These are phyloP conservation scores for Nesidiocoris tenuis DNA, from an alignment of 2,888 invertebrate genomes.

Conservation along the genomic window DNA sequence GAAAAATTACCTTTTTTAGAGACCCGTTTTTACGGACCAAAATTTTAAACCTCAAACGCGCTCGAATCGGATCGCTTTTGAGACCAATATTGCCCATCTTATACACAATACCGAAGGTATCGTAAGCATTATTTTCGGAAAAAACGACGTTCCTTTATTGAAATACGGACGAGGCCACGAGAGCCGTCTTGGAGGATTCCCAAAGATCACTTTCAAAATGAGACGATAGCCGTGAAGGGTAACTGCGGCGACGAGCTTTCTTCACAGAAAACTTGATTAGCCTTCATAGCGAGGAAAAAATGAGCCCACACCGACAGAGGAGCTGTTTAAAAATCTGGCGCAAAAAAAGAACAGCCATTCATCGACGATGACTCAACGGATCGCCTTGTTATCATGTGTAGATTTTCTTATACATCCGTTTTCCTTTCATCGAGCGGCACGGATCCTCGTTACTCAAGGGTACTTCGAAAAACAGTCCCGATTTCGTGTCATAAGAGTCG, in stretches of 20 bases:
- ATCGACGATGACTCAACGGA: conserved; percentile 26
- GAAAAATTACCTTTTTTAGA: too few species aligned
- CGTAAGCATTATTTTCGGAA: too few species aligned
- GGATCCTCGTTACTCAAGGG: conserved; percentile 37
- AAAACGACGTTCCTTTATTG: too few species aligned
- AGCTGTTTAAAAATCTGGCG: background rate
- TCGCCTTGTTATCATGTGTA: conserved; percentile 29
- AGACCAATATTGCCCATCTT: too few species aligned
- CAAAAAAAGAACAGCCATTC: background rate
- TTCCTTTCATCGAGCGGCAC: conserved; percentile 26
- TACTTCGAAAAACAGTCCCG: too few species aligned
- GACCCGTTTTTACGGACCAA: too few species aligned
- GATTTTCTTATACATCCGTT: conserved; percentile 30
- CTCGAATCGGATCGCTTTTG: too few species aligned
- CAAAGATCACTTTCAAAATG: background rate
- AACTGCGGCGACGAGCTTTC: too few species aligned
- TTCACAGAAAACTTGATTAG: conserved; percentile 9
- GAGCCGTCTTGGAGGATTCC: background rate
- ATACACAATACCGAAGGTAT: too few species aligned
- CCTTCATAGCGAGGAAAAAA: background rate
- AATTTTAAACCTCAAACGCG: too few species aligned
- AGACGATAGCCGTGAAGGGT: background rate
- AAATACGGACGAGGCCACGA: too few species aligned
- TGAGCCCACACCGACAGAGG: background rate
- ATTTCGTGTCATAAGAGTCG: too few species aligned